Conservation (phyloP, 1,140 invertebrate species). For the Drosophila yakuba region DNA sequence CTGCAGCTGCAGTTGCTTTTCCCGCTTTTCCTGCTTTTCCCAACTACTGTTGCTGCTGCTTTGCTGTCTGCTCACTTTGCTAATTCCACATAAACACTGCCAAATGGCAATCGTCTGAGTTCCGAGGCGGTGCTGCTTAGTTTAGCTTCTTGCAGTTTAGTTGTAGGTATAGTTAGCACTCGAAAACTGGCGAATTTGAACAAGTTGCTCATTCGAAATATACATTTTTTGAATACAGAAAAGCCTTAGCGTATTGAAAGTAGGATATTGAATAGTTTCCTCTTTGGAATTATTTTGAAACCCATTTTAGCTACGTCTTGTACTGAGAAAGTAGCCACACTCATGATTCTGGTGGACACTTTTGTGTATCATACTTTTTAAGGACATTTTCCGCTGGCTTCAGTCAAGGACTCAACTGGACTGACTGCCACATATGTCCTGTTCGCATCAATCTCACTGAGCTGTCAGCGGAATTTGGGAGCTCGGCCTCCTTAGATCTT, state of each 20-base stretch:
- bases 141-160: constrained; percentile 4
- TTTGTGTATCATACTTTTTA: background rate
- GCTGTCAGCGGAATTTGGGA: constrained; percentile 37
- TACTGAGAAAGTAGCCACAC: background rate
- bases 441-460: constrained; percentile 44
- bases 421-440: constrained; percentile 26
- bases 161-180: background rate
- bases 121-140: constrained; percentile 3
- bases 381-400: too few relatives aligned
- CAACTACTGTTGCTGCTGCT: constrained; percentile 8
- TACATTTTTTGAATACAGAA: background rate
- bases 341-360: constrained; percentile 4
- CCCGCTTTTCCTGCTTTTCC: constrained; percentile 1
- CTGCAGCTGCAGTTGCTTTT: constrained; percentile 33
- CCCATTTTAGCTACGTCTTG: too few relatives aligned
- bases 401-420: background rate
- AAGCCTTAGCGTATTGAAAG: too few relatives aligned
- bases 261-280: too few relatives aligned
- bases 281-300: too few relatives aligned
- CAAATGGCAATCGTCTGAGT: constrained; percentile 43
- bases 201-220: background rate
- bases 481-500: constrained; percentile 31
- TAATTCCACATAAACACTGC: constrained; percentile 63
- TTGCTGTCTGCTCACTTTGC: constrained; percentile 51
- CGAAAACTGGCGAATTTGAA: background rate